Evolutionary conservation across 2,888 invertebrate species (phyloP), one percentile per base, ranked within the genome.

Genomic region (Ethmia dodecea): DNA sequence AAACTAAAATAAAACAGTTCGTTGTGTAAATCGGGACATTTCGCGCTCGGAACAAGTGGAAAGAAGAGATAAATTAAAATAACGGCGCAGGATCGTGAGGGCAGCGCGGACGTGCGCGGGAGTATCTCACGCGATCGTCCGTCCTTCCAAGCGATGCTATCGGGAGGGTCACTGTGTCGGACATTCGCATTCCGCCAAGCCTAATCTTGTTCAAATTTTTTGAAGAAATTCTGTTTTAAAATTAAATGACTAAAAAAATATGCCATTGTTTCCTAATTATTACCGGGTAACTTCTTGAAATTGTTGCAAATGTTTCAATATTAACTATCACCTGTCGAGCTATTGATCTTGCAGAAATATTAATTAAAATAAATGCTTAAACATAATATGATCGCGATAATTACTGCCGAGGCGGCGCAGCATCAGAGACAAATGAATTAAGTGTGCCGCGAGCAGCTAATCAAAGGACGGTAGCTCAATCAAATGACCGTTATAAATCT

Each of bases 391-490:
- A 18, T 18, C 18, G 18, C 4, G 4, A 18, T 54, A 56, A 60
- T 55, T 59, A 49, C 45, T 8, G 24, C 13, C 33, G 33, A 31
- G 15, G 16, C 40, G 36, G 43, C 41, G n/a, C n/a, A n/a, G n/a
- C n/a, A n/a, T n/a, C n/a, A 61, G n/a, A 33, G 13, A 33, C 33
- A 28, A 33, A 33, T 28, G 14, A 18, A 60, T 60, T 45, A 63
- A 68, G 60, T 55, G 58, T 47, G 51, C 52, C 43, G 52, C 53
- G 51, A 49, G 53, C 60, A 56, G 67, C 78, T 79, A 77, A 83
- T 78, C 76, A 75, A 64, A 62, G 64, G 73, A 73, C 79, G 68
- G 79, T 79, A 78, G 79, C 77, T 74, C 70, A 67, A 70, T 68
- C 61, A 63, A 71, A 77, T 64, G 69, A 53, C 45, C 37, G 45